Evolutionary conservation across 2,888 invertebrate genomes (phyloP).

Genomic region (Pollenia amentaria): DNA sequence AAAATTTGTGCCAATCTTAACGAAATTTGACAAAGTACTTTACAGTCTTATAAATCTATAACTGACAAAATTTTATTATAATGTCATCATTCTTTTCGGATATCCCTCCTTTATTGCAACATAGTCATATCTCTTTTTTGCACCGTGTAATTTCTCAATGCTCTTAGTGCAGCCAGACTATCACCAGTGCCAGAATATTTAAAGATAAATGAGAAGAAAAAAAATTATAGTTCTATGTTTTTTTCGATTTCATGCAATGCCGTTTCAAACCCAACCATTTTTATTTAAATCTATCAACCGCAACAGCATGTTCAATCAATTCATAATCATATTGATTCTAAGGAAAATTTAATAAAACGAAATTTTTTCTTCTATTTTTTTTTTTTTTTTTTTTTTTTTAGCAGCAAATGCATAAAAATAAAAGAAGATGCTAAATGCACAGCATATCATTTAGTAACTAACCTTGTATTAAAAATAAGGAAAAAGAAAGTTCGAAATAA

Average conservation of each 20-base stretch:
- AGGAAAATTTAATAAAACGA: conserved; percentile 36
- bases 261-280: background rate
- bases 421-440: conserved; percentile 16
- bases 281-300: background rate
- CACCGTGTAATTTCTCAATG: too few species aligned
- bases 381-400: background rate
- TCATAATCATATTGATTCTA: conserved; percentile 66
- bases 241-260: background rate
- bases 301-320: conserved; percentile 60
- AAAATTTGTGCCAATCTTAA: too few species aligned
- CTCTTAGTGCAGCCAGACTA: too few species aligned
- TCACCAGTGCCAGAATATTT: too few species aligned
- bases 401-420: background rate
- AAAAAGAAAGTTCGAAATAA: conserved; percentile 38
- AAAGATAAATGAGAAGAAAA: conserved; percentile 32
- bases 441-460: conserved; percentile 42
- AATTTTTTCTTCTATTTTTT: conserved; percentile 12
- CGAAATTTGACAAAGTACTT: too few species aligned
- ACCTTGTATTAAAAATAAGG: conserved; percentile 30
- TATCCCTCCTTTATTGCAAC: too few species aligned
- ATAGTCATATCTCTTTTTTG: too few species aligned
- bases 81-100: too few species aligned
- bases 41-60: too few species aligned
- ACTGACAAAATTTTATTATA: too few species aligned
- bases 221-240: conserved; percentile 15